Evolutionary conservation across 1,140 invertebrate species (phyloP).

Genomic region (Nylanderia fulva): DNA sequence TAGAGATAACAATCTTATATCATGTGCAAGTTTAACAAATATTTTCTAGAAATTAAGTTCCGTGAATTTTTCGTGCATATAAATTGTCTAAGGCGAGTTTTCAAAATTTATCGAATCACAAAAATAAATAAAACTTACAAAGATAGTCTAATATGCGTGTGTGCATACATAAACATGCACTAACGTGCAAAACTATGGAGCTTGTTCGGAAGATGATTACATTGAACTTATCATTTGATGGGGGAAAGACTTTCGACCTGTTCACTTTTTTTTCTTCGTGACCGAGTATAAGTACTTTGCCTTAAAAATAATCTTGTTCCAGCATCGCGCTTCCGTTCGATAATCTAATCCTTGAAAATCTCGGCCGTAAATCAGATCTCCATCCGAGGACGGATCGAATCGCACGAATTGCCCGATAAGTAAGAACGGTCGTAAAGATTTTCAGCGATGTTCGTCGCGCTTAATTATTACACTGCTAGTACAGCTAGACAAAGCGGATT

Average conservation of each 20-base stretch:
- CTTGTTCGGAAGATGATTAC: neutral
- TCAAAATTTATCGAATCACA: neutral
- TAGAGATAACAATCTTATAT: neutral
- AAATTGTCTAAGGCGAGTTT: neutral
- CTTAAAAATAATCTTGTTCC: conserved; percentile 49
- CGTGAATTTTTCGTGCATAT: too few species aligned
- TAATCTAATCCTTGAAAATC: conserved; percentile 40
- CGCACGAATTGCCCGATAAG: neutral
- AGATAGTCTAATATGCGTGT: conserved; percentile 17
- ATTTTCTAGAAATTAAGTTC: too few species aligned
- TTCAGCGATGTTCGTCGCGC: neutral
- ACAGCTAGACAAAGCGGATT: neutral
- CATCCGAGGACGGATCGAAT: conserved; percentile 32
- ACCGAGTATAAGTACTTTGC: neutral
- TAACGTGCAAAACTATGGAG: neutral
- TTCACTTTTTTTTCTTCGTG: neutral
- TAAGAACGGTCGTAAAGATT: conserved; percentile 9
- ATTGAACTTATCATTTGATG: too few species aligned
- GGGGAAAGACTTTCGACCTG: neutral
- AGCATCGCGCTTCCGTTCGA: conserved; percentile 31
- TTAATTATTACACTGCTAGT: neutral
- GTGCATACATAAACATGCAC: too few species aligned
- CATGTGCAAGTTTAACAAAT: too few species aligned
- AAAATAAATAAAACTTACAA: neutral
- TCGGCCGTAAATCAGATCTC: conserved; percentile 46